Percentiles rank a stretch among this genome's conserved stretches.
Evolutionary conservation across 1,140 invertebrate genomes (phyloP).

Genomic region (Pogonomyrmex californicus): DNA sequence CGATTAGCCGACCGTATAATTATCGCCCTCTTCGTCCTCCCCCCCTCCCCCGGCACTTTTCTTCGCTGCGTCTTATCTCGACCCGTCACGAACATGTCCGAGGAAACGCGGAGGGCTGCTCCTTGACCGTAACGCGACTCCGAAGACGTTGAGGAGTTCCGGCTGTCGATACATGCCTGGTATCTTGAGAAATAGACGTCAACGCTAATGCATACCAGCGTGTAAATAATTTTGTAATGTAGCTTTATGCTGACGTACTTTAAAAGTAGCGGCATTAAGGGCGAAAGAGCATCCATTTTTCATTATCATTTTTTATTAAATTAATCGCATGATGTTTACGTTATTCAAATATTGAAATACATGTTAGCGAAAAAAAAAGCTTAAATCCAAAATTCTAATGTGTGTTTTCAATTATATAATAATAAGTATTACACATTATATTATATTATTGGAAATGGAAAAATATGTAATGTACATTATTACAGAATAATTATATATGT

Average conservation of each 20-base stretch:
- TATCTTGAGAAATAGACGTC: background rate
- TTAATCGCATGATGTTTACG: background rate
- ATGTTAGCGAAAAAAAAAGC: no score
- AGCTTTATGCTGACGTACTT: background rate
- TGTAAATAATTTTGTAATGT: background rate
- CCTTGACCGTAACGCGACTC: constrained; percentile 12
- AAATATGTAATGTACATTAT: no score
- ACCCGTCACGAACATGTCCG: background rate
- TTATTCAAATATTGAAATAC: background rate
- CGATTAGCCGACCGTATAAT: constrained; percentile 59
- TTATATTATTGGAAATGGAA: no score
- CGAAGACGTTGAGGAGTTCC: constrained; percentile 19
- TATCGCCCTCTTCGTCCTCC: constrained; percentile 42
- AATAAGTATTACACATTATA: no score
- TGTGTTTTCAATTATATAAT: no score
- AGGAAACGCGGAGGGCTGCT: background rate
- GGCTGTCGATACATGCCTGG: constrained; percentile 16
- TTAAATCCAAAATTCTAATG: no score
- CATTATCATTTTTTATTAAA: background rate
- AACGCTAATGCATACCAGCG: background rate
- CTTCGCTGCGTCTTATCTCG: constrained; percentile 3
- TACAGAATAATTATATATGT: no score
- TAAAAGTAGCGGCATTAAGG: background rate
- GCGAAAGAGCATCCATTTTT: background rate
- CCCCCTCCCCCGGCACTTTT: constrained; percentile 24